These are phyloP conservation scores for Oreochromis aureus DNA, from an alignment of 2,113 vertebrate genomes.

Conservation along the genomic window DNA sequence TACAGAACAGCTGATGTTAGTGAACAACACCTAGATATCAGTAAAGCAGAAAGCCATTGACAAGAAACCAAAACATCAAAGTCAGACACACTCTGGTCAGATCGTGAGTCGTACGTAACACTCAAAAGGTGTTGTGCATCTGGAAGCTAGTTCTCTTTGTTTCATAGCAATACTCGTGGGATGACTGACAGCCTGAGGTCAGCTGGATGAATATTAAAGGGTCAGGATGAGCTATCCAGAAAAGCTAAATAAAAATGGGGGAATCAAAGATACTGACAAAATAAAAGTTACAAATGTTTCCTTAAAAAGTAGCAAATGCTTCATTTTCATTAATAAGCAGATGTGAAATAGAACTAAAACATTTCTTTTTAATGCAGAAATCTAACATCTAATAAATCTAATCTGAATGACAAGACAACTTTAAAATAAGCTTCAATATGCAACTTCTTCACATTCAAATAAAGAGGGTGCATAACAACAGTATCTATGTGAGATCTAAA, in stretches of 20 bases:
- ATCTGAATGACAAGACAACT: not conserved
- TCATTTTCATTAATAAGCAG: not conserved
- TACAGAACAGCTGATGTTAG: conserved; percentile 68
- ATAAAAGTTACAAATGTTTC: not conserved
- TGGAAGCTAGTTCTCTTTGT: not conserved
- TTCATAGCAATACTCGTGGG: not conserved
- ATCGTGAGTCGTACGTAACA: conserved; percentile 6
- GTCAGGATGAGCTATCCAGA: not conserved
- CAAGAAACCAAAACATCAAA: not conserved
- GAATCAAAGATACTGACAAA: not conserved
- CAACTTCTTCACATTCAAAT: conserved; percentile 7
- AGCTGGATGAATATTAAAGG: not conserved
- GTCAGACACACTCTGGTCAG: conserved; percentile 14
- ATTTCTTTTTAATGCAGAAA: not conserved
- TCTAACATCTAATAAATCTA: not conserved
- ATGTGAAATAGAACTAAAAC: not conserved
- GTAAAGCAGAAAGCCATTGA: conserved; percentile 36
- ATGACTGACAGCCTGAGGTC: not conserved
- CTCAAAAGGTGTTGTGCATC: not conserved
- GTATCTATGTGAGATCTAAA: not conserved
- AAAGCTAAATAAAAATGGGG: not conserved
- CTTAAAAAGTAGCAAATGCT: not conserved
- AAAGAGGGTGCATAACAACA: not conserved
- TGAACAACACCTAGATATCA: conserved; percentile 54
- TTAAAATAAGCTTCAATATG: conserved; percentile 6